These are phyloP conservation scores for Trigoniulus corallinus DNA, from an alignment of 1,140 invertebrate species.

Conservation along the genomic window DNA sequence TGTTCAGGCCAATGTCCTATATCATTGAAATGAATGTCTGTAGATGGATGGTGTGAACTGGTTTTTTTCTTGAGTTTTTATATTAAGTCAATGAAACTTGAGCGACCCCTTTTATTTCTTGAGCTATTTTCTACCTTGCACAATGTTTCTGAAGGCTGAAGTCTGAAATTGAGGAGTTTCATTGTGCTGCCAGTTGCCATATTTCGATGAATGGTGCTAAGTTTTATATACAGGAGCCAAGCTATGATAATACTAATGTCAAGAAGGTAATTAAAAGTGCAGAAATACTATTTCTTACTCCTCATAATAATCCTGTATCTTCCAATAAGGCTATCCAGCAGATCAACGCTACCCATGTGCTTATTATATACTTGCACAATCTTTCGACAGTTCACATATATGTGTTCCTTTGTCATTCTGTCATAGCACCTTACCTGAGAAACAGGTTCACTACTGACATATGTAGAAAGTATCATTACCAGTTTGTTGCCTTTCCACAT, in stretches of 20 bases:
- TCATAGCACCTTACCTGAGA: too few species aligned
- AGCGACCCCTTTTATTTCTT: not conserved
- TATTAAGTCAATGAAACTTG: not conserved
- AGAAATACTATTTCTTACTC: slow-evolving; percentile 15
- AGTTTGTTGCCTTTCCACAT: too few species aligned
- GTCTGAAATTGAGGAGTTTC: not conserved
- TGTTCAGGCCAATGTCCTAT: not conserved
- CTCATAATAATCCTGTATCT: slow-evolving; percentile 13
- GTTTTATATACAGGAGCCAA: slow-evolving; percentile 13
- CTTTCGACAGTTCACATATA: too few species aligned
- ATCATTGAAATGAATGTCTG: not conserved
- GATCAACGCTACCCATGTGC: slow-evolving; percentile 15
- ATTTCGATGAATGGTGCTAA: too few species aligned
- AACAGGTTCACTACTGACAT: too few species aligned
- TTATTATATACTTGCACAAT: slow-evolving; percentile 11
- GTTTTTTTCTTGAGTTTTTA: not conserved
- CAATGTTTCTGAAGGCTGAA: not conserved
- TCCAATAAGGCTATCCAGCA: slow-evolving; percentile 14
- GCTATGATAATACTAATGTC: slow-evolving; percentile 13
- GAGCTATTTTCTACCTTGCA: not conserved
- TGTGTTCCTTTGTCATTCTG: too few species aligned
- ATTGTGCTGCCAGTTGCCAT: not conserved
- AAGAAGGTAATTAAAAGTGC: slow-evolving; percentile 13
- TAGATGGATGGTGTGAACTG: not conserved
- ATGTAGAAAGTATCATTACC: too few species aligned